Conservation (phyloP, 2,797 vertebrate genomes). For the Telmatherina bonti region DNA sequence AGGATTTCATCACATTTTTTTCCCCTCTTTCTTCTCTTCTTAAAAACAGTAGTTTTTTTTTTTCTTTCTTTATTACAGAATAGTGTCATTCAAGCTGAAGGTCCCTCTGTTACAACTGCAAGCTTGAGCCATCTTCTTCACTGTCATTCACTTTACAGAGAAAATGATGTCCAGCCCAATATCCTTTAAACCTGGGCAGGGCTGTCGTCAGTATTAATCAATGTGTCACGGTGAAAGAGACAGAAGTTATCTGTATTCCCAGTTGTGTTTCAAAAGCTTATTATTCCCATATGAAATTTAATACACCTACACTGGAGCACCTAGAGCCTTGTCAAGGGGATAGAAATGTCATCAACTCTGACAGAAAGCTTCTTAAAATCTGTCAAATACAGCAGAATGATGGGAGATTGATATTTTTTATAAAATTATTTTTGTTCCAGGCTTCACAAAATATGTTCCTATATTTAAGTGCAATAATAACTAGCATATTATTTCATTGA, state of each 20-base stretch:
- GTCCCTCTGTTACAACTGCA: not conserved
- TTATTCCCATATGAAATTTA: slow-evolving; percentile 69
- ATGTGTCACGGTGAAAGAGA: slow-evolving; percentile 25
- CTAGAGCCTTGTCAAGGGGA: slow-evolving; percentile 75
- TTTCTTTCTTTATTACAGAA: not conserved
- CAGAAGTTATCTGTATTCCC: slow-evolving; percentile 69
- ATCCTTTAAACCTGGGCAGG: slow-evolving; percentile 14
- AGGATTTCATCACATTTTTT: slow-evolving; percentile 8
- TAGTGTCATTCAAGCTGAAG: slow-evolving; percentile 3
- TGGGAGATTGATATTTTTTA: slow-evolving; percentile 15
- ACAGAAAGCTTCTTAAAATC: slow-evolving; percentile 59
- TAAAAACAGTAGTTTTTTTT: not conserved
- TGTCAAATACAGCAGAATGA: slow-evolving; percentile 57
- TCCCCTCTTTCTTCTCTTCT: not conserved
- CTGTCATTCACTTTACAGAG: slow-evolving; percentile 50
- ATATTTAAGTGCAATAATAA: too few relatives aligned
- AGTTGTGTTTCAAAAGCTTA: slow-evolving; percentile 44
- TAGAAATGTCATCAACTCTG: slow-evolving; percentile 68
- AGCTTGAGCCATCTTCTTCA: slow-evolving; percentile 19
- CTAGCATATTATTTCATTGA: too few relatives aligned
- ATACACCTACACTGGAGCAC: slow-evolving; percentile 57
- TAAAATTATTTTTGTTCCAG: too few relatives aligned
- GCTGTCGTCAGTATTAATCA: slow-evolving; percentile 57
- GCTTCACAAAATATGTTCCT: too few relatives aligned
- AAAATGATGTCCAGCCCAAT: slow-evolving; percentile 30